Conservation (phyloP, 2,797 vertebrate genomes). For the Anas acuta region DNA sequence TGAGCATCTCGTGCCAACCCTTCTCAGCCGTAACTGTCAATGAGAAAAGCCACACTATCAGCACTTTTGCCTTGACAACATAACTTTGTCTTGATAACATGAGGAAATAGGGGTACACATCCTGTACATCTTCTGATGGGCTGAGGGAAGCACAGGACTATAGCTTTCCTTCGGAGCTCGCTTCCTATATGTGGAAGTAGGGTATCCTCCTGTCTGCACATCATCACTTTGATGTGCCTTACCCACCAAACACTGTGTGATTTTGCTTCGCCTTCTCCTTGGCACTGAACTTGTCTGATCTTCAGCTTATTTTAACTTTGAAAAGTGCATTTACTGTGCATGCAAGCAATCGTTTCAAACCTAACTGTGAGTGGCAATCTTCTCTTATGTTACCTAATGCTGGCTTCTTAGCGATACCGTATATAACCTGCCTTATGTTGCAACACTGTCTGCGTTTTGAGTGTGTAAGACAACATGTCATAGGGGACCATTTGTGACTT, state of each 20-base stretch:
- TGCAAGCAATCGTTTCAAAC: not conserved
- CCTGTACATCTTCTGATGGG: not conserved
- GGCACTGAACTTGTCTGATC: not conserved
- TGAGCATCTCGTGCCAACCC: not conserved
- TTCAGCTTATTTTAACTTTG: conserved; percentile 4
- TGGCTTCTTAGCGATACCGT: not conserved
- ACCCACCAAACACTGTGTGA: not conserved
- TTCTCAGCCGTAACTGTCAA: not conserved
- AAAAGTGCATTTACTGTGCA: not conserved
- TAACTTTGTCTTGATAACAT: not conserved
- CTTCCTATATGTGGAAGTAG: not conserved
- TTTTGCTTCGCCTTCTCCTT: not conserved
- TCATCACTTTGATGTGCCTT: not conserved
- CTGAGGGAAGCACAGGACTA: not conserved
- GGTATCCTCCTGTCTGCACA: not conserved
- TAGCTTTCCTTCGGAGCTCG: not conserved
- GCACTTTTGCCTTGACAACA: not conserved
- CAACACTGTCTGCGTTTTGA: not conserved
- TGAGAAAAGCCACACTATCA: not conserved
- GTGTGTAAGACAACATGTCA: not conserved
- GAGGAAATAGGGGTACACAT: not conserved
- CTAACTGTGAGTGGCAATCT: not conserved
- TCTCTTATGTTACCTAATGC: not conserved
- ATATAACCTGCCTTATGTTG: not conserved
- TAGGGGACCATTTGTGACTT: not conserved